Base-by-base conservation (phyloP, 37 sponge, comb jelly and placozoan genomes). In the Geodia barretti region DNA sequence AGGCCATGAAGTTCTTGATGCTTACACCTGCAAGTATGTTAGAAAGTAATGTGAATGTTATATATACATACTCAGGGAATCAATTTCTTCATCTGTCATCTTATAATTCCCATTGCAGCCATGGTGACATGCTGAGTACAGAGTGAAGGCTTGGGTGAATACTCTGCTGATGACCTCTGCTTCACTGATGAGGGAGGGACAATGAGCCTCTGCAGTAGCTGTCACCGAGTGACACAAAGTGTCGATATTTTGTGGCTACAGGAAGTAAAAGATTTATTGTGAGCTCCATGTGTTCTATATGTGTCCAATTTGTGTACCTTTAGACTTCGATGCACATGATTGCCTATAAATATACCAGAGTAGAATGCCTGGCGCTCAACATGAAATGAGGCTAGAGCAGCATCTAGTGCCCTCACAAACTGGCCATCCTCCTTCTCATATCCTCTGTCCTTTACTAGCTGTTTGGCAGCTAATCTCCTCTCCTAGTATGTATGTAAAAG, bases 311-410 rank as follows among this genome's bases (percentile, higher is more conserved):
- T 23, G 24, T 33, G 29, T 58, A 77, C 77, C 70, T 84, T 58
- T 30, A 84, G 70, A 42, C 60, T 31, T 67, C 70, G 66, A 40
- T 84, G 70, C 21, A 84, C 76, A 68, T 84, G 85, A 42, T 84
- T 84, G 29, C 85, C 85, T 20, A 75, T 70, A 76, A 84, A 84
- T 30, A 78, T 35, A 0, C 85, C 85, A 25, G 78, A 42, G 37
- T 72, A 67, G 62, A 77, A 84, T 25, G 85, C 70, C 28, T 77
- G 78, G 20, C 78, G 29, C 38, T 68, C 42, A 8, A 84, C 77
- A 43, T 76, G 9, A 33, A 66, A 76, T 3, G 41, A 5, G 33
- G 68, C 36, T 62, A 84, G 39, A 58, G 77, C 77, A 14, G 42
- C 40, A 23, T 84, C 85, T 11, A 84, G 62, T 34, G 75, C 60